Base-by-base conservation (phyloP, 2,797 vertebrate species). In the Rhadinocentrus ornatus region DNA sequence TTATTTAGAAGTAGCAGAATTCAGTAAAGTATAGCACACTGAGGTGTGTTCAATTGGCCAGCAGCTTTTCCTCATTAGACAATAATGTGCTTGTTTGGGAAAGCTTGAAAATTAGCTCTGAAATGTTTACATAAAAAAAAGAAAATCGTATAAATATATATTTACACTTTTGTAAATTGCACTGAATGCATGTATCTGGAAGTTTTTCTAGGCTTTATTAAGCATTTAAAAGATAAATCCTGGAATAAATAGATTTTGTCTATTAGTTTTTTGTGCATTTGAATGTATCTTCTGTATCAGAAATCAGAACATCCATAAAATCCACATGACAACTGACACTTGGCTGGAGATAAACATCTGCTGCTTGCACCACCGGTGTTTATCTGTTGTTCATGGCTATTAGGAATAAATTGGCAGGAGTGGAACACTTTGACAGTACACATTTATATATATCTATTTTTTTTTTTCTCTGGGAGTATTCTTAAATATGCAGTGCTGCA, bases 251-350 rank as follows among this genome's bases (percentile, higher is more conserved):
- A 78, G 71, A 74, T 78, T 67, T 69, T 22, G 70, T 56, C 4
- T 66, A 62, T 81, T 76, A 48, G 34, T 71, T 44, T 55, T 39
- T 81, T 59, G 2, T 79, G 65, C 48, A 3, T 52, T 26, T 68
- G n/a, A 10, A 34, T 74, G 29, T 55, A 46, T 62, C 69, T 69
- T 31, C 44, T 41, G 13, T 68, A 3, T 2, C n/a, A 52, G 44
- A 83, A 81, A 88, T 82, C 0, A 27, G 55, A 84, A 71, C 77
- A 83, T 84, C 85, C 71, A 80, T 81, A 78, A 82, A 81, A 86
- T 87, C 66, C 66, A 73, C 27, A 65, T 85, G 82, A 87, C 80
- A 82, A 52, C 66, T 80, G 85, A 82, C 86, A 81, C 70, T 82
- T 87, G 78, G 75, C 66, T 60, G 3, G 12, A 76, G 78, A 75